A percentile compares a stretch with the other conserved stretches of the same genome.
phyloP scores from a whole-genome alignment of 2,113 vertebrate species.

The Sapayoa aenigma region DNA sequence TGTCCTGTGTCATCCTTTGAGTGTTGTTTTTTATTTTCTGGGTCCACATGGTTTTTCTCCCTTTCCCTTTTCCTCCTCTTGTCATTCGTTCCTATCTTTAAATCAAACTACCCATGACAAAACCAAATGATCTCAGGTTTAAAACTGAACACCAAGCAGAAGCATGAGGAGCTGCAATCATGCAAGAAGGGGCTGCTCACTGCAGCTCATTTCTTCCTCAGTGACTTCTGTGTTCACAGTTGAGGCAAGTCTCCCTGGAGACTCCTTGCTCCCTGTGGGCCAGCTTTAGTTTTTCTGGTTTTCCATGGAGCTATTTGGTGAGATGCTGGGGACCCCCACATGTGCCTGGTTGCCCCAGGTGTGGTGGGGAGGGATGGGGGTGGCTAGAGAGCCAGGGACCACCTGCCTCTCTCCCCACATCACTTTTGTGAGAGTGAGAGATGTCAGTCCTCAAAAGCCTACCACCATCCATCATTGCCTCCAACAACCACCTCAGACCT shows the following conservation, averaged over 20 bases:
- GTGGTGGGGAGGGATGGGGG: neutral
- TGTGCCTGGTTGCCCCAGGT: neutral
- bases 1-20: conserved; percentile 50
- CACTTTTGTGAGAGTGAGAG: neutral
- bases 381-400: neutral
- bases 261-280: neutral
- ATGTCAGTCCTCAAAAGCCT: neutral
- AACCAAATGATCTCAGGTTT: conserved; percentile 67
- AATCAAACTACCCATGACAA: conserved; percentile 29
- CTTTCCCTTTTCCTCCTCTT: neutral
- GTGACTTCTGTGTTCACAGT: neutral
- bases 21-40: neutral
- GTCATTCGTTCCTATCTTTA: neutral
- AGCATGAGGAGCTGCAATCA: conserved; percentile 24
- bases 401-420: neutral
- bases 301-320: neutral
- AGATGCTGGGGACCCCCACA: neutral
- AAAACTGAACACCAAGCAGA: conserved; percentile 44
- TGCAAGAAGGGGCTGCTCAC: neutral
- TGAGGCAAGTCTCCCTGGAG: neutral
- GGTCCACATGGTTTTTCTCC: neutral
- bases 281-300: neutral
- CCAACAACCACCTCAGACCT: neutral
- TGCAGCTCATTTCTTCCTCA: conserved; percentile 11
- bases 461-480: neutral